Base-by-base conservation (phyloP, 2,797 vertebrate species). In the Cirrhinus molitorella region DNA sequence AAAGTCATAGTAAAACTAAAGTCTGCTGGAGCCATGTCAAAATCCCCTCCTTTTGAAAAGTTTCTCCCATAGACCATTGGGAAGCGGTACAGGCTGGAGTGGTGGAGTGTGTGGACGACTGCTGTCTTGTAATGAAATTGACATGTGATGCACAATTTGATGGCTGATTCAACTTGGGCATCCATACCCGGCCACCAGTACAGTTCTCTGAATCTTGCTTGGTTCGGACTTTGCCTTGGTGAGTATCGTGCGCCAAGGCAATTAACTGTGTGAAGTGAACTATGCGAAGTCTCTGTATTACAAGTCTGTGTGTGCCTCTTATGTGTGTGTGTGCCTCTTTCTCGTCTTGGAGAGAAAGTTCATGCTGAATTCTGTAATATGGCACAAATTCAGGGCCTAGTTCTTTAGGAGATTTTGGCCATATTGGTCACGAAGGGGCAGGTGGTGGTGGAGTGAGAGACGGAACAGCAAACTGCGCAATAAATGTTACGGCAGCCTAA, bases 1-100 rank as follows among this genome's bases (percentile, higher is more conserved):
- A 81, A 43, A 49, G 28, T 83, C 6, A 73, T 11, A 57, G 68
- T 8, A 82, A 74, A 74, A 59, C 4, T 6, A 65, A 55, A 73
- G 10, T 43, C 3, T 43, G 40, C 40, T 43, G 40, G 40, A 43
- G 40, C 40, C 1, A 1, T 10, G 40, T 43, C 40, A 43, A 43
- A 43, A 43, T n/a, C n/a, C n/a, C n/a, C n/a, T n/a, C n/a, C n/a
- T n/a, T n/a, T n/a, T n/a, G n/a, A n/a, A n/a, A 0, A 1, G 16
- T 34, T 65, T 65, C 61, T 65, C 28, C 61, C 28, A 65, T 34
- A 14, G 14, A 31, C 28, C 61, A 65, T 65, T 23, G 17, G 6
- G 61, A 12, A 19, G 8, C 7, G 5, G 61, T 65, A 65, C 61
- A 34, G 61, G 61, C 14, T 31, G 28, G 16, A 63, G 7, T 65